Evolutionary conservation across 2,797 vertebrate species (phyloP), one percentile per base, ranked within the genome.

Genomic region (Orientallactaga sibirica): DNA sequence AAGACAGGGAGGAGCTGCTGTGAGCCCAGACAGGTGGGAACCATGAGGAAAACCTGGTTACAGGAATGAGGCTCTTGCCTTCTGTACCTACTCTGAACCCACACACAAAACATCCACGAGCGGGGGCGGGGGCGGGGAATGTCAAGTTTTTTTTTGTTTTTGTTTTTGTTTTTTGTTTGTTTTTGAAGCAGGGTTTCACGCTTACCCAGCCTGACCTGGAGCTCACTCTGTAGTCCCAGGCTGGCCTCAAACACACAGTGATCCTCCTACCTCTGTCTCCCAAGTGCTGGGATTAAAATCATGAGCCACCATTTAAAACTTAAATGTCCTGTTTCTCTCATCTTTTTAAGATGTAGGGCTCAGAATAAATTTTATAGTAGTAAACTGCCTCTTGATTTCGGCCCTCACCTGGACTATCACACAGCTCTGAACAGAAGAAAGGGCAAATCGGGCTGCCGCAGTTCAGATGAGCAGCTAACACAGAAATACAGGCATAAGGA

Each of bases 1-100:
- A 43, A 7, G 61, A 62, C 61, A 62, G 61, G 61, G 61, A 20
- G 19, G 61, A 20, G 61, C 61, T 62, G 61, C 61, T 48, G 43
- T 48, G 48, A 48, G 48, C 48, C 8, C 19, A 5, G 3, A 0
- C 0, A 3, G 76, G 62, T 1, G 2, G 8, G 3, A 0, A 22
- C 0, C 3, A 6, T 58, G 12, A 1, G 66, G 18, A 64, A 71
- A 33, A 22, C 1, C 66, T 70, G 16, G 68, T 33, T 3, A 1
- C 2, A 0, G 11, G 16, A 15, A n/a, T 0, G 52, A 24, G n/a
- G 7, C 4, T 7, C 24, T 7, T 7, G 48, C 62, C 64, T 24
- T 29, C n/a, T 25, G 22, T 4, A 1, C 66, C 48, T 78, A 2
- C 52, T 29, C 37, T 29, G 41, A 58, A 73, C 52, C 41, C 90